Percentiles rank a stretch among this genome's conserved stretches.
phyloP scores from a whole-genome alignment of 2,888 invertebrate genomes.

The Drosophila peninsularis region DNA sequence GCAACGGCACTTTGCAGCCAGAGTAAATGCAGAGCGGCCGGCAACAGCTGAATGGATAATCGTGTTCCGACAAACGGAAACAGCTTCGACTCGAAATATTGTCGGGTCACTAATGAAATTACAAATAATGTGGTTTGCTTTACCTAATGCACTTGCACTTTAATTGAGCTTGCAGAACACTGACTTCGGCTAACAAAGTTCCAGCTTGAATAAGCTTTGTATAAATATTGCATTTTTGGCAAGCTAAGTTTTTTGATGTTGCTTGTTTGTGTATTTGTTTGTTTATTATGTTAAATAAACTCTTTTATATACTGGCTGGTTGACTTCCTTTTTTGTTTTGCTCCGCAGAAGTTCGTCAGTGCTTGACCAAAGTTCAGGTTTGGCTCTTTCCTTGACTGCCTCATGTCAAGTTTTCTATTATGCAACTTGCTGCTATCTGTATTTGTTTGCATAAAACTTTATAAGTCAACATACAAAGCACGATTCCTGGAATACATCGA shows the following conservation, averaged over 20 bases:
- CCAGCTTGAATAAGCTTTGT: neutral
- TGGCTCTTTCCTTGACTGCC: neutral
- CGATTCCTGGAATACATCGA: slow-evolving; percentile 29
- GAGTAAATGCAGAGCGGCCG: slow-evolving; percentile 46
- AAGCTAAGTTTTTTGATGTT: neutral
- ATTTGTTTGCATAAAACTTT: slow-evolving; percentile 29
- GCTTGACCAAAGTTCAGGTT: slow-evolving; percentile 13
- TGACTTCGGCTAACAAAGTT: neutral
- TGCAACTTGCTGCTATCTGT: slow-evolving; percentile 28
- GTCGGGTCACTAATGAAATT: neutral
- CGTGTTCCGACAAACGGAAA: slow-evolving; percentile 17
- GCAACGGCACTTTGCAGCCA: slow-evolving; percentile 51
- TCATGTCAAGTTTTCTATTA: slow-evolving; percentile 30
- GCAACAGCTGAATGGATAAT: neutral
- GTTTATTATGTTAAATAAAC: slow-evolving; percentile 2
- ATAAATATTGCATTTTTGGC: neutral
- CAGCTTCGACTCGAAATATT: slow-evolving; percentile 3
- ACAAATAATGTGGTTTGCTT: neutral
- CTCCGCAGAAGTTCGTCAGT: neutral
- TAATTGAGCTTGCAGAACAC: neutral
- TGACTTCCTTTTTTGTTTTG: slow-evolving; percentile 3
- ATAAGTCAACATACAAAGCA: slow-evolving; percentile 19
- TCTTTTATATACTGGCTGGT: neutral
- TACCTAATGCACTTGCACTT: neutral
- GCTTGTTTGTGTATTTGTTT: neutral